These are phyloP conservation scores for Sebastiscus tertius DNA, from an alignment of 2,797 vertebrate genomes.

Conservation along the genomic window DNA sequence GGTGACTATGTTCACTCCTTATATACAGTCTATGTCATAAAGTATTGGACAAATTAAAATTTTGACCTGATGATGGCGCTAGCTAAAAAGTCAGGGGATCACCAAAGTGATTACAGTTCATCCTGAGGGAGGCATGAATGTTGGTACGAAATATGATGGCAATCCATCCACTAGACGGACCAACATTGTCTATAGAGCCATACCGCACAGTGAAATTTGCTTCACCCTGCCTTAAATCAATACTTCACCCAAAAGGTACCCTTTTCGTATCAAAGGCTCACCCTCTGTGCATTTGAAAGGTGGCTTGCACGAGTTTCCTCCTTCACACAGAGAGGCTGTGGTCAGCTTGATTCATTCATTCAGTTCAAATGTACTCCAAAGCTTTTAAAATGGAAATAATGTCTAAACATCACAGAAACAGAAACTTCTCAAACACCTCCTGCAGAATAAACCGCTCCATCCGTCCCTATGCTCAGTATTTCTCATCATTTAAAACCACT, in stretches of 20 bases:
- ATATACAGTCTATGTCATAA: not conserved
- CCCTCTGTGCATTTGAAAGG: not conserved
- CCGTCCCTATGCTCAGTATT: not conserved
- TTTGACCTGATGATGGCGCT: not conserved
- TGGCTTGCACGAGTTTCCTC: not conserved
- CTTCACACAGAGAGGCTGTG: not conserved
- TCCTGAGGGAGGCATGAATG: not conserved
- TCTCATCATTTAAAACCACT: not conserved
- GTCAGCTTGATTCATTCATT: not conserved
- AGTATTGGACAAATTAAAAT: not conserved
- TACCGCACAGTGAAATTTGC: not conserved
- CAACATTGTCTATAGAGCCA: not conserved
- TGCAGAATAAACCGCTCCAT: not conserved
- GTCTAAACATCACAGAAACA: not conserved
- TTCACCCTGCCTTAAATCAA: not conserved
- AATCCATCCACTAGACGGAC: not conserved
- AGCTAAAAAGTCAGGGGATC: not conserved
- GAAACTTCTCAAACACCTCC: conserved; percentile 1
- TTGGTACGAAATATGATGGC: not conserved
- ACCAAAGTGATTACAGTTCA: not conserved
- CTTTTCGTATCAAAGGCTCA: not conserved
- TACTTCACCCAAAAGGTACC: not conserved
- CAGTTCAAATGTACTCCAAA: not conserved
- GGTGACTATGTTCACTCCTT: no score
- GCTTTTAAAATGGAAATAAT: not conserved